Evolutionary conservation across 2,113 vertebrate species (phyloP).

Genomic region (Bettongia penicillata): DNA sequence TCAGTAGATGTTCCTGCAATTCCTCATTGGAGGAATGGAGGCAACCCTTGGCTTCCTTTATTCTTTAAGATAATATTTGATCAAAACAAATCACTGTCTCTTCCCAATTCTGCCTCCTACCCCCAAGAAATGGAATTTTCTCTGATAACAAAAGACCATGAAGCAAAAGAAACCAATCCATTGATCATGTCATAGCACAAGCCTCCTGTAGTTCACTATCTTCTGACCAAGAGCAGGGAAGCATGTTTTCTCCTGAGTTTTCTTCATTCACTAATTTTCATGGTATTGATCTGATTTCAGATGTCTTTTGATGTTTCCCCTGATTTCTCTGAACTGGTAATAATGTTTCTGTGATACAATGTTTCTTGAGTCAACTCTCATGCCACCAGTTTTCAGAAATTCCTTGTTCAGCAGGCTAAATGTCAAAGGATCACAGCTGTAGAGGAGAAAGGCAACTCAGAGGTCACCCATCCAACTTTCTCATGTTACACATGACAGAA

Average conservation of each 20-base stretch:
- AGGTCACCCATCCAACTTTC: background rate
- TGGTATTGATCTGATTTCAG: too few species aligned
- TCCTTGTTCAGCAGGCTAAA: background rate
- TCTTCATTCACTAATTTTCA: too few species aligned
- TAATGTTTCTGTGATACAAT: background rate
- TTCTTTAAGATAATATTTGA: too few species aligned
- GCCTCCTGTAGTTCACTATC: background rate
- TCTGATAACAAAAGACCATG: background rate
- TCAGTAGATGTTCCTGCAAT: background rate
- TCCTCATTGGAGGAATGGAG: background rate
- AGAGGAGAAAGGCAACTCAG: background rate
- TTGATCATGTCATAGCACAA: background rate
- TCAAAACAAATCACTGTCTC: too few species aligned
- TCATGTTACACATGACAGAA: background rate
- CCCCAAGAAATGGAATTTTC: background rate
- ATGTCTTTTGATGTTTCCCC: too few species aligned
- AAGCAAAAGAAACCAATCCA: background rate
- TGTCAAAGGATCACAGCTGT: background rate
- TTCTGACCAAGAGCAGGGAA: too few species aligned
- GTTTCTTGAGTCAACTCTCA: background rate
- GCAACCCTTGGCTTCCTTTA: background rate
- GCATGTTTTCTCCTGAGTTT: too few species aligned
- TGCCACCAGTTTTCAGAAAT: background rate
- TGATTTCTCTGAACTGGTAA: too few species aligned
- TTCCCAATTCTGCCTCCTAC: background rate